Conservation (phyloP, 2,113 vertebrate species). For the Phrynocephalus versicolor region DNA sequence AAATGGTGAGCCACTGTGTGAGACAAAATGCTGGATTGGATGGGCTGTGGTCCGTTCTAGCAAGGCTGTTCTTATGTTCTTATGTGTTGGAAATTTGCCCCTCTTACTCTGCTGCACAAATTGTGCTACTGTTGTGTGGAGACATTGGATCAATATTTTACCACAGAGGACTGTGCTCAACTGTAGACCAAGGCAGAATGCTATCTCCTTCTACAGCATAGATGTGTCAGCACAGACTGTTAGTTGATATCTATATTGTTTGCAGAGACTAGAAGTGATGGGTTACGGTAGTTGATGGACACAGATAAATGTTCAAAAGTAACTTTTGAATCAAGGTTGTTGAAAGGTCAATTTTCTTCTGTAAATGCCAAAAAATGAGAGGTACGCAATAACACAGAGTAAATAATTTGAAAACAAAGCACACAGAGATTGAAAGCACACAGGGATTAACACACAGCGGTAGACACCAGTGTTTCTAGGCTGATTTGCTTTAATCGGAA, state of each 20-base stretch:
- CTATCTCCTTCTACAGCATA: background rate
- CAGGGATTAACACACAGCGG: background rate
- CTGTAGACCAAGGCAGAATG: too few relatives aligned
- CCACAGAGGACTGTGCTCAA: background rate
- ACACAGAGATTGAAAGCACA: background rate
- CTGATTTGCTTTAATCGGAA: accelerated
- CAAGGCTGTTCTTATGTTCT: too few relatives aligned
- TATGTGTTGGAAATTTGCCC: too few relatives aligned
- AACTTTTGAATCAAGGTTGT: background rate
- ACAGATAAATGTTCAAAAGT: background rate
- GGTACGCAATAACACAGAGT: accelerated
- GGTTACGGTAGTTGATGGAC: background rate
- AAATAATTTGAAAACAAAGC: accelerated
- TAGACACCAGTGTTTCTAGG: background rate
- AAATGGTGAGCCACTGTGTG: too few relatives aligned
- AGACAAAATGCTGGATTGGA: too few relatives aligned
- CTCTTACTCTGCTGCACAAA: too few relatives aligned
- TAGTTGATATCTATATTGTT: background rate
- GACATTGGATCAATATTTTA: background rate
- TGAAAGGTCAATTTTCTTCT: too few relatives aligned
- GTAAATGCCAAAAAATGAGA: background rate
- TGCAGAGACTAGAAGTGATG: background rate
- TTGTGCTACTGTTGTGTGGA: too few relatives aligned
- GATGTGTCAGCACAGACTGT: background rate
- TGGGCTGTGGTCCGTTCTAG: too few relatives aligned